Percentiles rank a stretch among this genome's conserved stretches.
Evolutionary conservation across 2,888 invertebrate genomes (phyloP).

Genomic region (Pediacus dermestoides): DNA sequence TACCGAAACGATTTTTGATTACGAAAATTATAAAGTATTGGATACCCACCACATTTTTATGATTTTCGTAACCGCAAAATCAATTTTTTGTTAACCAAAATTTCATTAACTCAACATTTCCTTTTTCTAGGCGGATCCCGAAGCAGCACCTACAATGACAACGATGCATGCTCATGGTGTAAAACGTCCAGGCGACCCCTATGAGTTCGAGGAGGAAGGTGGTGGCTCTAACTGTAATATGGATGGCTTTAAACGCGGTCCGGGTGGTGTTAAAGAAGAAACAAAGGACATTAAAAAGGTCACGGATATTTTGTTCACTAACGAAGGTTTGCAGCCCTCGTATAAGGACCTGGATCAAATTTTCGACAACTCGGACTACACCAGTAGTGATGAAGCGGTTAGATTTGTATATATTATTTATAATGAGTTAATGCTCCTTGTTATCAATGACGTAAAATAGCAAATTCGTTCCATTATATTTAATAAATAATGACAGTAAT

Average conservation of each 20-base stretch:
- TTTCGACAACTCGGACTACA: conserved; percentile 89
- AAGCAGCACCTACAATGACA: too few relatives aligned
- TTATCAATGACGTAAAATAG: too few relatives aligned
- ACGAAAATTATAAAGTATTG: too few relatives aligned
- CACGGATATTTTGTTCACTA: conserved; percentile 73
- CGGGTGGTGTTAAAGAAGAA: conserved; percentile 50
- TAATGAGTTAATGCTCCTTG: too few relatives aligned
- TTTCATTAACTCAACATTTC: too few relatives aligned
- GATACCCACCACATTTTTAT: too few relatives aligned
- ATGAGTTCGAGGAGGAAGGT: conserved; percentile 69
- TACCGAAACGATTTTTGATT: too few relatives aligned
- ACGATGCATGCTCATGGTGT: conserved; percentile 44
- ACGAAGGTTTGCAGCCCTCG: conserved; percentile 84
- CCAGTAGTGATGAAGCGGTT: conserved; percentile 85
- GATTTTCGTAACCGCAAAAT: too few relatives aligned
- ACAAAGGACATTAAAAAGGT: conserved; percentile 52
- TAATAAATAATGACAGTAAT: conserved; percentile 6
- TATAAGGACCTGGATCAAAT: conserved; percentile 90
- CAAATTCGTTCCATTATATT: background rate
- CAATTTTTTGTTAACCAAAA: too few relatives aligned
- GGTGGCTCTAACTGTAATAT: conserved; percentile 52
- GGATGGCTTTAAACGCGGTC: conserved; percentile 51
- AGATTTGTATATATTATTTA: conserved; percentile 42
- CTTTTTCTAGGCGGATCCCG: too few relatives aligned
- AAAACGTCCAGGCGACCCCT: conserved; percentile 58